A percentile compares a stretch with the other conserved stretches of the same genome.
Evolutionary conservation across 2,888 invertebrate species (phyloP).

Genomic region (Tromatobia lineatoria): DNA sequence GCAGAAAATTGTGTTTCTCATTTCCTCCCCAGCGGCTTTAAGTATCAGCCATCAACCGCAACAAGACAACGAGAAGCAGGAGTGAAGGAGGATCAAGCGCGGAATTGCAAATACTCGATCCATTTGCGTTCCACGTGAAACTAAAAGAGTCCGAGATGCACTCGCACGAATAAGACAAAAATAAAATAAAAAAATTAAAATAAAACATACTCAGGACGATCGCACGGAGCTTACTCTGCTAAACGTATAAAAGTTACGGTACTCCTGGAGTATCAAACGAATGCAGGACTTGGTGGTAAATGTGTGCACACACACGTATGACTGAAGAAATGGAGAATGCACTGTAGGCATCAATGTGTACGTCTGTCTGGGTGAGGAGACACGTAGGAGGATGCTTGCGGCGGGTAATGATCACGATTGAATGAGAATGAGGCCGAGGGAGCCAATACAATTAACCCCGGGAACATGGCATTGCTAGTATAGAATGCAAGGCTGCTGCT

Average conservation of each 20-base stretch:
- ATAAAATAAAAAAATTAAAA: neutral
- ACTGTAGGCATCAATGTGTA: conserved; percentile 47
- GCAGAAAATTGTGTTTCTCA: conserved; percentile 3
- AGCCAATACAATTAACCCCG: conserved; percentile 83
- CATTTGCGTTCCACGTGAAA: neutral
- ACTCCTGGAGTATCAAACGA: conserved; percentile 38
- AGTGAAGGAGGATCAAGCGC: conserved; percentile 7
- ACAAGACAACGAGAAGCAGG: neutral
- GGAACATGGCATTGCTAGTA: conserved; percentile 79
- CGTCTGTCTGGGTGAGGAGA: conserved; percentile 72
- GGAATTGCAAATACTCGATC: conserved; percentile 39
- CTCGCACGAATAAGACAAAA: neutral
- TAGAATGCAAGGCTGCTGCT: conserved; percentile 72
- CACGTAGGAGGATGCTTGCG: conserved; percentile 81
- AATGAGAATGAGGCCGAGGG: conserved; percentile 83
- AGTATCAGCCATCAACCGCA: neutral
- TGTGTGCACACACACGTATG: conserved; percentile 17
- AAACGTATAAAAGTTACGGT: conserved; percentile 57
- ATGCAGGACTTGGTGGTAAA: conserved; percentile 20
- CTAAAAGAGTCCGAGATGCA: conserved; percentile 1
- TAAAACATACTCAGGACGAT: conserved; percentile 16
- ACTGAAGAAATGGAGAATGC: conserved; percentile 53
- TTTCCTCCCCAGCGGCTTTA: neutral
- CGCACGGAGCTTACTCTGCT: conserved; percentile 49
- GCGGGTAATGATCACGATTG: conserved; percentile 83